Evolutionary conservation across 30 jellyfish, hydroid and myxozoan species (phyloP).

Genomic region (Morbakka virulenta): DNA sequence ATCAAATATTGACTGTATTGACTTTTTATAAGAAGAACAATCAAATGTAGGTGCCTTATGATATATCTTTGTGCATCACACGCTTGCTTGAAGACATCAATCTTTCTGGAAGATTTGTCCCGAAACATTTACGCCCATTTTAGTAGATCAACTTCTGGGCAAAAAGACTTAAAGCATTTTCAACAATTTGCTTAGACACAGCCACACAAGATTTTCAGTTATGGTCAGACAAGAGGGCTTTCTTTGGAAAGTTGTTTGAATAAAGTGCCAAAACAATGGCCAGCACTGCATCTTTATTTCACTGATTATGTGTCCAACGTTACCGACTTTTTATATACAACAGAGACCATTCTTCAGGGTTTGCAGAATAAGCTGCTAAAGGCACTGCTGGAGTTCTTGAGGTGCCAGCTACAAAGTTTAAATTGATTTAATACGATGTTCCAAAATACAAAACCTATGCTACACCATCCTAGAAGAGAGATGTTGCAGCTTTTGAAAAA

Average conservation of each 20-base stretch:
- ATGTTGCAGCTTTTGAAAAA: conserved; percentile 7
- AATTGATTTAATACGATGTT: conserved; percentile 35
- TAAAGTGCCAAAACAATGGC: conserved; percentile 19
- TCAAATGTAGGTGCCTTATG: conserved; percentile 34
- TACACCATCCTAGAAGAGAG: conserved; percentile 18
- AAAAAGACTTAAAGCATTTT: conserved; percentile 5
- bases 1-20: too few relatives aligned
- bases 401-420: conserved; percentile 22
- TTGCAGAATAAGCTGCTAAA: too few relatives aligned
- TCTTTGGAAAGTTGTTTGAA: conserved; percentile 22
- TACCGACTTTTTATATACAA: conserved; percentile 19
- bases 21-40: too few relatives aligned
- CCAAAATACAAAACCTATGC: conserved; percentile 40
- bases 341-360: conserved; percentile 18
- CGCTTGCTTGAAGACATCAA: conserved; percentile 37
- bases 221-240: conserved; percentile 42
- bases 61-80: conserved; percentile 41
- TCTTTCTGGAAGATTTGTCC: conserved; percentile 33
- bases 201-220: conserved; percentile 34
- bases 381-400: too few relatives aligned
- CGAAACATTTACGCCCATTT: conserved; percentile 33
- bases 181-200: conserved; percentile 29
- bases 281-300: conserved; percentile 14
- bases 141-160: not conserved
- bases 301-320: conserved; percentile 9